Evolutionary conservation across 2,113 vertebrate genomes (phyloP), one percentile per base, ranked within the genome.

Genomic region (Seriola quinqueradiata): DNA sequence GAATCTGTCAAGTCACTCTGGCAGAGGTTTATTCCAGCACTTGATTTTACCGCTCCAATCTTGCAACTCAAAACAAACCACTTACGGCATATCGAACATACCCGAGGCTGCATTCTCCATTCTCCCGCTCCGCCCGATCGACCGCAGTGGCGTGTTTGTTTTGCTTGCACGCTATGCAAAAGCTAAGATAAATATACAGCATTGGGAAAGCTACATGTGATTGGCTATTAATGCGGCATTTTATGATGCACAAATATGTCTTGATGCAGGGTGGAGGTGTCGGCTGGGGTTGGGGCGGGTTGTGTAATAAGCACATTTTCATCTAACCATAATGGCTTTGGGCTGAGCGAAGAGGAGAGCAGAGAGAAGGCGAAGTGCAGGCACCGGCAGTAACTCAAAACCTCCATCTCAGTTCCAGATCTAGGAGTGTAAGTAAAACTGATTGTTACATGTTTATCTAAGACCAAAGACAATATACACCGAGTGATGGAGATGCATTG

Each of bases 201-300:
- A 3, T 73, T 80, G 75, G 81, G 83, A 85, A 92, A 85, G 89
- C 77, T 75, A 52, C 42, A 28, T 83, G 82, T 73, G 90, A 92
- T 88, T 82, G 74, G 77, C 80, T 89, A 89, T 87, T 92, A 89
- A 91, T 81, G 77, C 48, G 0, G 82, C 79, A 71, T 83, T 92
- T 89, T 91, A 87, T 89, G 82, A 88, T 68, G 82, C 85, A 89
- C 87, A 92, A 91, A 81, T 87, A 90, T 79, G 84, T 90, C 84
- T 86, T 48, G 69, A 67, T 54, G 66, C 63, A 71, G 76, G 76
- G 67, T 54, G 75, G 80, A 75, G 72, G 78, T 79, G 85, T 40
- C 21, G 3, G 66, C 11, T 8, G 64, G 60, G 65, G 42, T 42
- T 67, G 52, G 63, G 64, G 38, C 1, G 65, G 40, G 34, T 92